Evolutionary conservation across 1,140 invertebrate genomes (phyloP).

Genomic region (Microplitis mediator): DNA sequence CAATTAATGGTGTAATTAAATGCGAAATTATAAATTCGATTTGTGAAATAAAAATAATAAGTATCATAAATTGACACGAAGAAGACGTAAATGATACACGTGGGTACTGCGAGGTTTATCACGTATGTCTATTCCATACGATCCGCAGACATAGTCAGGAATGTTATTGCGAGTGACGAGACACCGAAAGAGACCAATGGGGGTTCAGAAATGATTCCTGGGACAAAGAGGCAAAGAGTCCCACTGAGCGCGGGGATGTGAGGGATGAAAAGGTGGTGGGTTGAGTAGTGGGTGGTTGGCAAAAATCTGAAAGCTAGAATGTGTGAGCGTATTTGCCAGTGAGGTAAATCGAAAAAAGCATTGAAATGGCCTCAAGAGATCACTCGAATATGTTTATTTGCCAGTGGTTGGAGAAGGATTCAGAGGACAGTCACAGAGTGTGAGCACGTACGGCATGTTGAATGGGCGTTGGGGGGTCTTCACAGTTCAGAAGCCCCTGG

Average conservation of each 20-base stretch:
- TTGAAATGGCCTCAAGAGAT: neutral
- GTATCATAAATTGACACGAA: neutral
- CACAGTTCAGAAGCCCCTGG: too few species aligned
- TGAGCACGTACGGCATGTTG: slow-evolving; percentile 3
- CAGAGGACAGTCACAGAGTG: neutral
- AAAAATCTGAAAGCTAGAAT: too few species aligned
- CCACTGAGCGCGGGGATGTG: too few species aligned
- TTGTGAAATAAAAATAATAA: neutral
- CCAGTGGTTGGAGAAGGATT: neutral
- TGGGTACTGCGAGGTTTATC: neutral
- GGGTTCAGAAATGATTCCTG: neutral
- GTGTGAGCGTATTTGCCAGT: neutral
- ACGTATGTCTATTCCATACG: slow-evolving; percentile 6
- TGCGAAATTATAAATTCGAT: too few species aligned
- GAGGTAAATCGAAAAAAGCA: neutral
- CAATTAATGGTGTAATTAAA: too few species aligned
- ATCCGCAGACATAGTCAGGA: neutral
- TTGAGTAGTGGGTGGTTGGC: too few species aligned
- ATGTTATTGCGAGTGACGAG: neutral
- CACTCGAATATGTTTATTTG: slow-evolving; percentile 16
- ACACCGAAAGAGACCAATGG: neutral
- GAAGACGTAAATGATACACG: neutral
- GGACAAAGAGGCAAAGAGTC: neutral
- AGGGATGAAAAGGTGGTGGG: too few species aligned
- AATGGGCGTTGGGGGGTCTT: neutral